A percentile compares a stretch with the other conserved stretches of the same genome.
Conservation (phyloP, 2,113 vertebrate species). For the Pachycephala philippinensis region DNA sequence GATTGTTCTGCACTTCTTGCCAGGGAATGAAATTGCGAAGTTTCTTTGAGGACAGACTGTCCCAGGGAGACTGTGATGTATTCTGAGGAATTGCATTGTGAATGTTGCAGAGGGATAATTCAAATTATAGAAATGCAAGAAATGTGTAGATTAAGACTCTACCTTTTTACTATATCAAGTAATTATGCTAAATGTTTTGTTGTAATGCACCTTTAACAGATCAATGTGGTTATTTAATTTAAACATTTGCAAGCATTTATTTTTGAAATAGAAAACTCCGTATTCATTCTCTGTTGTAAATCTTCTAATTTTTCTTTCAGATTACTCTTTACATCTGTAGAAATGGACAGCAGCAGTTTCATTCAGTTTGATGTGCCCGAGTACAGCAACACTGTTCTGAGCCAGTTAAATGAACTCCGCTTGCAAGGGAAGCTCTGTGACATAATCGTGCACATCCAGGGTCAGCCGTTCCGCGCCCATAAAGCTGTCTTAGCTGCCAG, state of each 20-base stretch:
- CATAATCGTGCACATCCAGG: slow-evolving; percentile 98
- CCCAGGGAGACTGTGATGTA: background rate
- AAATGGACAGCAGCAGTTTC: slow-evolving; percentile 96
- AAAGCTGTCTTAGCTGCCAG: slow-evolving; percentile 97
- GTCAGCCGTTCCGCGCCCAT: slow-evolving; percentile 94
- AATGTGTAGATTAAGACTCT: background rate
- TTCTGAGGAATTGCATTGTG: background rate
- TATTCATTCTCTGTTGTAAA: background rate
- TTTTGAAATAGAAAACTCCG: background rate
- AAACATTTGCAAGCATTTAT: background rate
- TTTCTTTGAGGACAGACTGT: background rate
- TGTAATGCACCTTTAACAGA: background rate
- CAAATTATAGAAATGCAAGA: background rate
- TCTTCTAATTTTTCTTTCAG: slow-evolving; percentile 61
- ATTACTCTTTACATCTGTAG: slow-evolving; percentile 73
- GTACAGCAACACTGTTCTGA: slow-evolving; percentile 96
- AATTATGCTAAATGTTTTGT: background rate
- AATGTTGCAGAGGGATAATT: background rate
- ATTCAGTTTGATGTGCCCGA: slow-evolving; percentile 99
- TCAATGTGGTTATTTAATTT: background rate
- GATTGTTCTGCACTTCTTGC: background rate
- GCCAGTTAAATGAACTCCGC: slow-evolving; percentile 94
- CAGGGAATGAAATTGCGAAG: background rate
- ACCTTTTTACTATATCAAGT: background rate
- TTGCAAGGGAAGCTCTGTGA: slow-evolving; percentile 96